Base-by-base conservation (phyloP, 2,797 vertebrate species). In the Lacerta agilis region DNA sequence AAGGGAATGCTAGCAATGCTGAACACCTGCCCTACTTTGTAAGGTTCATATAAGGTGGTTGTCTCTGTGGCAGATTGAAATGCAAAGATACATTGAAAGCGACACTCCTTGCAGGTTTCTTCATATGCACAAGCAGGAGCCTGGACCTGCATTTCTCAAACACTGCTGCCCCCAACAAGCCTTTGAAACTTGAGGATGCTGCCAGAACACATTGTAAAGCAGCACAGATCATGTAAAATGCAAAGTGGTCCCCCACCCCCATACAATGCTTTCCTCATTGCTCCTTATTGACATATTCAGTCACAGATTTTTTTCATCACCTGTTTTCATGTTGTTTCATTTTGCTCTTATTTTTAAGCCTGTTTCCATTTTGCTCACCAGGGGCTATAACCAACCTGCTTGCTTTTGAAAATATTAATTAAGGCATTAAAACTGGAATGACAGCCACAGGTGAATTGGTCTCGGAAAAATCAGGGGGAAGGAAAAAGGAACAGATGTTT, bases 301-400 rank as follows among this genome's bases (percentile, higher is more conserved):
- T 55, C 10, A 18, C 7, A 81, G 58, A 41, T 45, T 66, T 49
- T 64, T 83, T 83, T 36, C 23, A 64, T 7, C 17, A 20, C 33
- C 72, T 36, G 4, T 33, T 64, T 64, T 17, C 29, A n/a, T 49
- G 45, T 29, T 41, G 38, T 67, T 82, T 43, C 3, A n/a, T 82
- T 49, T 67, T 41, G 15, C 2, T 82, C 43, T 66, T 41, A 9
- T 61, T 66, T 45, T 69, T 83, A 83, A 45, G 18, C 41, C 29
- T 71, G 27, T 17, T 83, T 83, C 25, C 79, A 80, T 80, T 83
- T 83, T 71, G 43, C 81, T 71, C 81, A 83, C 29, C 49, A 49
- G 64, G 66, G 67, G 41, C 41, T 71, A 71, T 83, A 83, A 83
- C 41, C 66, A 71, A 71, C 41, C 66, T 71, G 66, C 55, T 69